Conservation (phyloP, 2,888 invertebrate genomes). For the Empis livida region DNA sequence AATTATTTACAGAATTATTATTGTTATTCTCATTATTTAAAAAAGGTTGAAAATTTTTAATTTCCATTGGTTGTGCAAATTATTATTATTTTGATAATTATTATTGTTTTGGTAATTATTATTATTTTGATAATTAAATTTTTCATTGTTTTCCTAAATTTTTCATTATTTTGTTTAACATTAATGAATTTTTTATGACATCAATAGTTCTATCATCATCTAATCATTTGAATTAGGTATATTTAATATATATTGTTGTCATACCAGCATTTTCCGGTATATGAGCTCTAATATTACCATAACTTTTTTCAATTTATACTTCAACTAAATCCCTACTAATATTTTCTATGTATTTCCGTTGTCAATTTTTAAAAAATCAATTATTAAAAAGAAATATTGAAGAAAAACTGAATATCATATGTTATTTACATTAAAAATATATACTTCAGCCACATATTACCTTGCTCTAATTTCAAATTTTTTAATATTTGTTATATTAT, state of each 20-base stretch:
- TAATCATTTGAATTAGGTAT: not conserved
- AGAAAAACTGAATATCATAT: not conserved
- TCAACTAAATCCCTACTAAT: conserved; percentile 10
- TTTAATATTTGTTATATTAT: too few species aligned
- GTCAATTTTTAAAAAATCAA: not conserved
- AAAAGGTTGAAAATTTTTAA: too few species aligned
- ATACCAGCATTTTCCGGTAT: not conserved
- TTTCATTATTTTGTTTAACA: not conserved
- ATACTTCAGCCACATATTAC: too few species aligned
- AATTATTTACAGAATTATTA: too few species aligned
- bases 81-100: too few species aligned
- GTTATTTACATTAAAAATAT: too few species aligned
- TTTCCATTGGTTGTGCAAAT: too few species aligned
- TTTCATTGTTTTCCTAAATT: too few species aligned
- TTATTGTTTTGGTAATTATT: too few species aligned
- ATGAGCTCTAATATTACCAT: conserved; percentile 2
- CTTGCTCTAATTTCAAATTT: too few species aligned
- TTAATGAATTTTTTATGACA: not conserved
- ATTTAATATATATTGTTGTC: not conserved
- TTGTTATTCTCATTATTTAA: too few species aligned
- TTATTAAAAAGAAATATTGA: not conserved
- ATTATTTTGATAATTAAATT: too few species aligned
- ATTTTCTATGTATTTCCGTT: not conserved
- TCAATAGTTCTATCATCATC: not conserved
- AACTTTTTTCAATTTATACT: conserved; percentile 1